Conservation (phyloP, 2,797 vertebrate species). For the Acipenser ruthenus region DNA sequence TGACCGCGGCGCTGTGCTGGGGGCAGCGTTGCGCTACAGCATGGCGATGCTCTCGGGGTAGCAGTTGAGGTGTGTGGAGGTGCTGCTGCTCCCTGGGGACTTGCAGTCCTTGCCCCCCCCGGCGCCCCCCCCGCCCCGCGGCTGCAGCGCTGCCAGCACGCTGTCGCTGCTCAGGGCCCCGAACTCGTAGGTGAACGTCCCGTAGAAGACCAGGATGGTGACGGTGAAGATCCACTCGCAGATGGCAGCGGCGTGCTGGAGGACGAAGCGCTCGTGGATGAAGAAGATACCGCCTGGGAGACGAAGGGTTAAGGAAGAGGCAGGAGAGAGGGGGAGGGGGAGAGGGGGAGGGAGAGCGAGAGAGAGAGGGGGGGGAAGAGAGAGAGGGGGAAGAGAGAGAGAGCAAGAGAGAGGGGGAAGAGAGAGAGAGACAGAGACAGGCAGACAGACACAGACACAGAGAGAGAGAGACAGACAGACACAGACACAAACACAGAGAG, state of each 20-base stretch:
- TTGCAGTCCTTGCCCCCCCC: slow-evolving; percentile 68
- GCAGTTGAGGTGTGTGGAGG: slow-evolving; percentile 82
- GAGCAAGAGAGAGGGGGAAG: slow-evolving; percentile 14
- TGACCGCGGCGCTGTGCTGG: slow-evolving; percentile 7
- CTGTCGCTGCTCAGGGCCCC: slow-evolving; percentile 88
- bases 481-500: slow-evolving; percentile 11
- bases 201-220: slow-evolving; percentile 88
- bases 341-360: slow-evolving; percentile 9
- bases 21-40: slow-evolving; percentile 49
- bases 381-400: slow-evolving; percentile 14
- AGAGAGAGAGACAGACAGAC: too few species aligned
- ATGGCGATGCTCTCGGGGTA: slow-evolving; percentile 81
- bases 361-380: slow-evolving; percentile 12
- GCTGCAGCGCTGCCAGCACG: slow-evolving; percentile 76
- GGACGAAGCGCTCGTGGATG: slow-evolving; percentile 81
- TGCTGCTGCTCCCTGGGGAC: slow-evolving; percentile 75
- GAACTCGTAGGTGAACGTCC: slow-evolving; percentile 91
- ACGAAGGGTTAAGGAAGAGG: slow-evolving; percentile 39
- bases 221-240: slow-evolving; percentile 96
- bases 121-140: slow-evolving; percentile 37
- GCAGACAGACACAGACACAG: slow-evolving; percentile 15
- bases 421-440: not conserved
- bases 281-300: slow-evolving; percentile 81
- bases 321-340: not conserved
- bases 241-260: slow-evolving; percentile 88